Evolutionary conservation across 37 sponge, comb jelly and placozoan genomes (phyloP).

Genomic region (Beroe ovata): DNA sequence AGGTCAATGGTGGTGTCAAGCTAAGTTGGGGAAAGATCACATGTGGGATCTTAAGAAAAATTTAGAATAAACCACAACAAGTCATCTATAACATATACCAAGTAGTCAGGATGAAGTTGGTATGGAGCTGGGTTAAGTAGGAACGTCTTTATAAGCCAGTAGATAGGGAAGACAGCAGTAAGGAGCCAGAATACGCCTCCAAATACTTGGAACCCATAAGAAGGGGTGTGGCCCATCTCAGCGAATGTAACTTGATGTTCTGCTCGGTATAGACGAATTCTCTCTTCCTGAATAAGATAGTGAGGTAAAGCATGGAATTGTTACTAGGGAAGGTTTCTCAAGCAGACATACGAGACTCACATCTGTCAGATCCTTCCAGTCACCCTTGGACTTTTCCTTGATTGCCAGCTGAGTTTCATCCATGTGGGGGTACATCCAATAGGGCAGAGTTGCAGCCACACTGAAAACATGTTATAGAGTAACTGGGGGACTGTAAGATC

Average conservation of each 20-base stretch:
- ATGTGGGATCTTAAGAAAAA: too few species aligned
- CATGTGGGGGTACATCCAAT: slow-evolving; percentile 62
- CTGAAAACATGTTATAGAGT: too few species aligned
- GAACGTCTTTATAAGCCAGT: slow-evolving; percentile 17
- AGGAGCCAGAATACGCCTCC: background rate
- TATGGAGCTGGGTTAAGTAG: slow-evolving; percentile 52
- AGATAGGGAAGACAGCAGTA: slow-evolving; percentile 28
- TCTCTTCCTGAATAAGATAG: slow-evolving; percentile 15
- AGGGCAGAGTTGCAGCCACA: slow-evolving; percentile 52
- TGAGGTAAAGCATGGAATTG: background rate
- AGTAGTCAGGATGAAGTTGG: slow-evolving; percentile 60
- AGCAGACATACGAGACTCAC: background rate
- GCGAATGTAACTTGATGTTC: slow-evolving; percentile 28
- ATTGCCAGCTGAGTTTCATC: slow-evolving; percentile 41
- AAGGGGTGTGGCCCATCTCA: slow-evolving; percentile 44
- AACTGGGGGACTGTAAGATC: too few species aligned
- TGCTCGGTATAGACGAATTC: slow-evolving; percentile 53
- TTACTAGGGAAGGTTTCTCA: background rate
- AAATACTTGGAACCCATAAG: slow-evolving; percentile 36
- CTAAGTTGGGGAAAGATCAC: too few species aligned
- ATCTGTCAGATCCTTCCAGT: slow-evolving; percentile 66
- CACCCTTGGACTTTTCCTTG: slow-evolving; percentile 44
- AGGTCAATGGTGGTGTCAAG: too few species aligned
- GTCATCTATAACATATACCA: slow-evolving; percentile 14
- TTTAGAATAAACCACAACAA: too few species aligned